Evolutionary conservation across 2,113 vertebrate genomes (phyloP).

Genomic region (Periophthalmus modestus): DNA sequence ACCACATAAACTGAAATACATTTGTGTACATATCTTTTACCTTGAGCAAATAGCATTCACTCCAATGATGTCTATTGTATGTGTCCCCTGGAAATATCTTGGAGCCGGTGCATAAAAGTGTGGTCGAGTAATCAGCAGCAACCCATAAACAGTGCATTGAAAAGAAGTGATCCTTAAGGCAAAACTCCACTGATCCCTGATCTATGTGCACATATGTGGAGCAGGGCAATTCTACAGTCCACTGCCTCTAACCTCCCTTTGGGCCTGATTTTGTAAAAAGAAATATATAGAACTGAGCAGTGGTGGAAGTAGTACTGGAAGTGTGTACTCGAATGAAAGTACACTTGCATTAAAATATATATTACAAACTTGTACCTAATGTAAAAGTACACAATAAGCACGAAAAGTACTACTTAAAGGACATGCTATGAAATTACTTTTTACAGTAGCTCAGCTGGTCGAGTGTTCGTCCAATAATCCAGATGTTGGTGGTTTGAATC

Average conservation of each 20-base stretch:
- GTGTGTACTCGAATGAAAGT: too few relatives aligned
- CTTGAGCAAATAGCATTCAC: slow-evolving; percentile 10
- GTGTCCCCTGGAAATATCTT: slow-evolving; percentile 15
- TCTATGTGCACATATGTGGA: slow-evolving; percentile 65
- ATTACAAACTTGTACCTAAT: too few relatives aligned
- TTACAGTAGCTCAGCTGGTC: too few relatives aligned
- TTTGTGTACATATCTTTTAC: not conserved
- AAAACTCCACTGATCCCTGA: slow-evolving; percentile 62
- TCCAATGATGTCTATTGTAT: slow-evolving; percentile 17
- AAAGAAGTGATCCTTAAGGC: slow-evolving; percentile 58
- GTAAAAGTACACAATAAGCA: too few relatives aligned
- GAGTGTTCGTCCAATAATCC: too few relatives aligned
- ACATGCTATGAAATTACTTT: too few relatives aligned
- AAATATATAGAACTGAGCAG: slow-evolving; percentile 38
- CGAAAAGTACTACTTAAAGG: too few relatives aligned
- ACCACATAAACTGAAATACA: not conserved
- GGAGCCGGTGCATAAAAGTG: not conserved
- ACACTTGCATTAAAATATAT: too few relatives aligned
- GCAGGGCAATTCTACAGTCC: slow-evolving; percentile 66
- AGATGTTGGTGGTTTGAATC: too few relatives aligned
- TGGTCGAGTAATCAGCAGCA: slow-evolving; percentile 30
- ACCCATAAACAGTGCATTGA: slow-evolving; percentile 20
- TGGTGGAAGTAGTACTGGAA: not conserved
- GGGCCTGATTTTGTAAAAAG: slow-evolving; percentile 58
- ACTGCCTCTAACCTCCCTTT: slow-evolving; percentile 55